phyloP scores from a whole-genome alignment of 2,888 invertebrate genomes.

The Microplitis manilae region DNA sequence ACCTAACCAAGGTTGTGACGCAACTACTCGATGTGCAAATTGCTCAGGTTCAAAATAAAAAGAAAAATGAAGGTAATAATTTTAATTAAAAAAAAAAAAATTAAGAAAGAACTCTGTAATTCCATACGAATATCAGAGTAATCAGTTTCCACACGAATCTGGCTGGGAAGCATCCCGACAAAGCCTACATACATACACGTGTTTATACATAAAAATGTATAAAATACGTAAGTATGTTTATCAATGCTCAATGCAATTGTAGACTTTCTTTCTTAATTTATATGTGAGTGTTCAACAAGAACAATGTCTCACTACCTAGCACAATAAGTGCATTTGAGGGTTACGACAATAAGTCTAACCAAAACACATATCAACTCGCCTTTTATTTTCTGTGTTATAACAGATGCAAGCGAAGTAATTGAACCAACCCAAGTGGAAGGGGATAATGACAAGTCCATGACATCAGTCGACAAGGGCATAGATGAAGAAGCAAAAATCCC shows the following conservation, averaged over 20 bases:
- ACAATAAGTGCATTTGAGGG: not conserved
- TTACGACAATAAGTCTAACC: not conserved
- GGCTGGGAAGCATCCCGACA: not conserved
- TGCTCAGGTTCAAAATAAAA: not conserved
- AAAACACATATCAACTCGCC: not conserved
- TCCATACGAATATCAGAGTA: slow-evolving; percentile 9
- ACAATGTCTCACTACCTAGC: not conserved
- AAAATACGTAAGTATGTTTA: not conserved
- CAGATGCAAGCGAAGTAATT: not conserved
- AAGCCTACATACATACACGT: not conserved
- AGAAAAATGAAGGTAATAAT: not conserved
- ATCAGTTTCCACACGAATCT: not conserved
- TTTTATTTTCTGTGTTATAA: not conserved
- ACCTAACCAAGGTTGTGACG: not conserved
- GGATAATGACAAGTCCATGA: not conserved
- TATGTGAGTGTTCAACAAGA: not conserved
- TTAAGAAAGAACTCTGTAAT: not conserved
- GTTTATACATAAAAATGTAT: not conserved
- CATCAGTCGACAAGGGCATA: not conserved
- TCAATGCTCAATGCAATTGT: not conserved
- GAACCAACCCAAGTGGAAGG: not conserved
- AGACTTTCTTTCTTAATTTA: not conserved
- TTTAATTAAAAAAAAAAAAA: not conserved
- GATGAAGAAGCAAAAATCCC: not conserved
- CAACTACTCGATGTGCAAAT: not conserved